Percentiles rank a stretch among this genome's conserved stretches.
Conservation (phyloP, 2,797 vertebrate species). For the Lycodopsis pacificus region DNA sequence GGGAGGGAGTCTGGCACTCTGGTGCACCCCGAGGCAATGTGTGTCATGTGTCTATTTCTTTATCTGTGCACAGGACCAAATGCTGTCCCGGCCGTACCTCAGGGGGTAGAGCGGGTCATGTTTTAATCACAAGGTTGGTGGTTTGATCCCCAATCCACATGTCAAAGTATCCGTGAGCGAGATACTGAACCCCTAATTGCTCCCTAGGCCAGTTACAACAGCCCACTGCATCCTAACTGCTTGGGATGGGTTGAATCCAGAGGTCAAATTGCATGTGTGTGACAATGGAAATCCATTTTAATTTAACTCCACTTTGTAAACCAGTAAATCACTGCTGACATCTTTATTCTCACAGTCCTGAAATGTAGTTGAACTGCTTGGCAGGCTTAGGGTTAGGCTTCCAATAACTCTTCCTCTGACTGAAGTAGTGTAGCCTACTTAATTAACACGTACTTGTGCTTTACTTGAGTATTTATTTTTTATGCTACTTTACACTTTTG, state of each 20-base stretch:
- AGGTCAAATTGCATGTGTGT: not conserved
- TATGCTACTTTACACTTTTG: not conserved
- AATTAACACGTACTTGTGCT: not conserved
- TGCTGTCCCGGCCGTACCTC: not conserved
- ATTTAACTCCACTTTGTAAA: not conserved
- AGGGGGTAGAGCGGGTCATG: not conserved
- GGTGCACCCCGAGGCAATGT: slow-evolving; percentile 24
- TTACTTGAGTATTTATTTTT: not conserved
- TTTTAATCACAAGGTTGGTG: too few relatives aligned
- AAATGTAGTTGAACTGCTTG: not conserved
- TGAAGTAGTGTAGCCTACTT: not conserved
- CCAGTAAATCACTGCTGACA: slow-evolving; percentile 14
- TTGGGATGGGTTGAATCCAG: not conserved
- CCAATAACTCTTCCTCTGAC: not conserved
- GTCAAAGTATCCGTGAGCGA: not conserved
- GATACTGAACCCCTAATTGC: not conserved
- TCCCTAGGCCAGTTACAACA: not conserved
- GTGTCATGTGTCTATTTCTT: slow-evolving; percentile 25
- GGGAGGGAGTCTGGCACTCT: slow-evolving; percentile 32
- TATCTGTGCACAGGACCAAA: slow-evolving; percentile 27
- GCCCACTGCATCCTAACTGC: not conserved
- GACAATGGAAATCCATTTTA: not conserved
- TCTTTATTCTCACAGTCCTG: not conserved
- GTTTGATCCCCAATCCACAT: not conserved
- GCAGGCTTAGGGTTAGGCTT: not conserved